Evolutionary conservation across 2,888 invertebrate genomes (phyloP).

Genomic region (Dascillus cervinus): DNA sequence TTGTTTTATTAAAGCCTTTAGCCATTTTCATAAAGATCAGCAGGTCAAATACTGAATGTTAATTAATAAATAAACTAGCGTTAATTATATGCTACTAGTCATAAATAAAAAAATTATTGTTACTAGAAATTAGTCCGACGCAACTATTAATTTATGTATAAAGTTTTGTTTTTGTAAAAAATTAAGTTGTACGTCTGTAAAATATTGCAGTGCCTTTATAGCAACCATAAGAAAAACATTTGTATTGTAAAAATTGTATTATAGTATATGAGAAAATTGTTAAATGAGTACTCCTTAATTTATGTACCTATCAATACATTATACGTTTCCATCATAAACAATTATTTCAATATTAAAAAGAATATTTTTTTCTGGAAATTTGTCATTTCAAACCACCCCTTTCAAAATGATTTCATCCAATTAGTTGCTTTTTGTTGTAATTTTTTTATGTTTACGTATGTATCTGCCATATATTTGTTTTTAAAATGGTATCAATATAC

Average conservation of each 20-base stretch:
- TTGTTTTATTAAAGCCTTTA: not conserved
- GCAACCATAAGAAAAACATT: slow-evolving; percentile 18
- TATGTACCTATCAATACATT: slow-evolving; percentile 6
- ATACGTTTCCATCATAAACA: slow-evolving; percentile 11
- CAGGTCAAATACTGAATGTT: not conserved
- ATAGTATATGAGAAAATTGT: not conserved
- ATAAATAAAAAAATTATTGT: slow-evolving; percentile 16
- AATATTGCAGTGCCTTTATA: slow-evolving; percentile 22
- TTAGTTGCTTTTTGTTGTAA: too few species aligned
- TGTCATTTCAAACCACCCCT: too few species aligned
- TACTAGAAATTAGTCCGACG: slow-evolving; percentile 12
- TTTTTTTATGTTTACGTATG: slow-evolving; percentile 15
- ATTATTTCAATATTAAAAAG: slow-evolving; percentile 9
- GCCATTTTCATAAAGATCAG: not conserved
- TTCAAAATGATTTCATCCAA: too few species aligned
- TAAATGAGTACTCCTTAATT: not conserved
- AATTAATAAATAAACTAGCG: slow-evolving; percentile 8
- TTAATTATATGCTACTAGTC: slow-evolving; percentile 18
- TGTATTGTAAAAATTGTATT: slow-evolving; percentile 20
- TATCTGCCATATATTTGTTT: slow-evolving; percentile 11
- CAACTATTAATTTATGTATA: slow-evolving; percentile 8
- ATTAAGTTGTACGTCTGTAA: slow-evolving; percentile 9
- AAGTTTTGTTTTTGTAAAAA: slow-evolving; percentile 10
- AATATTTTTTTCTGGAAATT: slow-evolving; percentile 10
- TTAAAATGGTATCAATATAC: slow-evolving; percentile 12